Evolutionary conservation across 2,113 vertebrate genomes (phyloP), one percentile per base, ranked within the genome.

Genomic region (Gasterosteus aculeatus): DNA sequence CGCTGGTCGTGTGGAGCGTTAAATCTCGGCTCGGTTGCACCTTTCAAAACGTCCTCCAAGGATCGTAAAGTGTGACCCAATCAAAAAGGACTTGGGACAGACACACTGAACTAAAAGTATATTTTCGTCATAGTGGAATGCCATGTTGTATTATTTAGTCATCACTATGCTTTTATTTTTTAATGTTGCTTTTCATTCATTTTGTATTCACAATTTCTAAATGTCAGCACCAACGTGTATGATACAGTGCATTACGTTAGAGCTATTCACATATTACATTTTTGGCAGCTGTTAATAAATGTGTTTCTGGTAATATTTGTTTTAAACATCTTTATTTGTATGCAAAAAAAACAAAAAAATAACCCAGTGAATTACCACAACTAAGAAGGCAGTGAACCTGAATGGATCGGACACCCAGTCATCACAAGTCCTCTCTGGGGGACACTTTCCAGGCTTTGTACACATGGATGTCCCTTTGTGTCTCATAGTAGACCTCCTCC

Each of bases 401-500:
- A 12, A 15, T 1, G 15, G 5, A 6, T 19, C 0, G 6, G 12
- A 39, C 35, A 58, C n/a, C 49, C 2, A 10, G 10, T 16, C 0
- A 15, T 92, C 73, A 95, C 44, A 95, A 88, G 54, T 96, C 96
- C 46, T 86, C 77, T 62, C 70, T 93, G 4, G 0, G n/a, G 15
- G 14, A 41, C 10, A 59, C 77, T 84, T 92, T 97, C 68, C 90
- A 80, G 2, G 96, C 96, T 87, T 87, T 94, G 77, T 96, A 99
- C 72, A 99, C 90, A 16, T 93, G 93, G 35, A 99, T 94, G 84
- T 99, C 98, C 72, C 93, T 93, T 31, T 92, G 82, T 54, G 90
- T 74, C 33, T 99, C 95, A 14, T 98, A 98, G 88, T 95, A 79
- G 38, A 97, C 95, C 86, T 96, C 93, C 0, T 86, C 76, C 0